Conservation (phyloP, 1,140 invertebrate genomes). For the Caenorhabditis tropicalis region DNA sequence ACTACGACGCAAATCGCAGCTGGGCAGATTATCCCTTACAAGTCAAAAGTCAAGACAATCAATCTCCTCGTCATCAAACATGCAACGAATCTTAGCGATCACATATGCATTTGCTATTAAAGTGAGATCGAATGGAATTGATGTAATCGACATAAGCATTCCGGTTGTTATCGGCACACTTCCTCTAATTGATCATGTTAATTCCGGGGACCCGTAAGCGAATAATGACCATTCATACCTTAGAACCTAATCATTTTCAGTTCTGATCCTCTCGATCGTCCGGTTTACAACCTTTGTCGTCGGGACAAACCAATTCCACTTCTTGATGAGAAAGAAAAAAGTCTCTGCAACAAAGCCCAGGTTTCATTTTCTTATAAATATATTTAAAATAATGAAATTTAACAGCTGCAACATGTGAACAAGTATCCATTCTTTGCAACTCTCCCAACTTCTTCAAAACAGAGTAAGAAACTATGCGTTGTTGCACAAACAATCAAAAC, state of each 20-base stretch:
- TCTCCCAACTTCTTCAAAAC: conserved; percentile 46
- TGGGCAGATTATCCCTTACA: conserved; percentile 28
- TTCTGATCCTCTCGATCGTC: neutral
- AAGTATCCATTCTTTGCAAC: conserved; percentile 46
- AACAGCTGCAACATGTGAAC: conserved; percentile 44
- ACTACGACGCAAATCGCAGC: conserved; percentile 17
- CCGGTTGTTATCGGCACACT: conserved; percentile 36
- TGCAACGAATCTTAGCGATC: conserved; percentile 26
- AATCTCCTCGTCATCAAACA: conserved; percentile 22
- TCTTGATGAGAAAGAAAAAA: conserved; percentile 37
- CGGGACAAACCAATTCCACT: conserved; percentile 30
- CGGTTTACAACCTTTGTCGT: conserved; percentile 19
- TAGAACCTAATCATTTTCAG: neutral
- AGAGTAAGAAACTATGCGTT: conserved; percentile 43
- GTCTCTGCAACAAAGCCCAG: conserved; percentile 45
- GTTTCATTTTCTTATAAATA: neutral
- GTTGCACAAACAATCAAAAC: conserved; percentile 17
- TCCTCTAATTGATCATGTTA: conserved; percentile 30
- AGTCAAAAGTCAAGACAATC: conserved; percentile 36
- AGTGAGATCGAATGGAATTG: conserved; percentile 40
- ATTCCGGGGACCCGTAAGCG: neutral
- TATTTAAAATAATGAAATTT: neutral
- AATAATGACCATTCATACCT: neutral
- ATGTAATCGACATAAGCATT: conserved; percentile 42
- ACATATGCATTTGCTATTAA: conserved; percentile 30